phyloP scores from a whole-genome alignment of 2,888 invertebrate species.

The Pyrochroa serraticornis region DNA sequence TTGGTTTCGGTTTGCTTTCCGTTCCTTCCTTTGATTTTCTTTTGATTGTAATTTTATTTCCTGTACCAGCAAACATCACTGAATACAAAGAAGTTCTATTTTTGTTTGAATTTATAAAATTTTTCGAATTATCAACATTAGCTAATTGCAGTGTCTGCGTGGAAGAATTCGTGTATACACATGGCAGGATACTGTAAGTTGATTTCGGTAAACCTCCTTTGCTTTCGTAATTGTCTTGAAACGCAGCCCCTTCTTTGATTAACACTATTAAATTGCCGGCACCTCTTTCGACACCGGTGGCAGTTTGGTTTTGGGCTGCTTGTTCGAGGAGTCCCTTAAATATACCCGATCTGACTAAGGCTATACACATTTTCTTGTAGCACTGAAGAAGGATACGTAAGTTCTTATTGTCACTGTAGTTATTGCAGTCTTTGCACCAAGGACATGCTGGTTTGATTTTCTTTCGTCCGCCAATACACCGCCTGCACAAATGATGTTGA shows the following conservation, averaged over 20 bases:
- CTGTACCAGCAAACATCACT: constrained; percentile 79
- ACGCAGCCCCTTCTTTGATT: constrained; percentile 80
- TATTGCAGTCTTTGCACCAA: constrained; percentile 84
- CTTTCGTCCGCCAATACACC: constrained; percentile 84
- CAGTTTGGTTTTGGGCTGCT: constrained; percentile 61
- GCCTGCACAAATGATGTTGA: constrained; percentile 87
- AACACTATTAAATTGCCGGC: constrained; percentile 72
- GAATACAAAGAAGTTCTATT: constrained; percentile 73
- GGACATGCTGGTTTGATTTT: constrained; percentile 83
- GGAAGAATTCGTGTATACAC: constrained; percentile 72
- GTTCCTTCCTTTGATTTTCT: constrained; percentile 67
- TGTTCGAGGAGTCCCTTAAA: constrained; percentile 65
- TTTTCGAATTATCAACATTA: constrained; percentile 32
- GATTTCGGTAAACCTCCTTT: constrained; percentile 75
- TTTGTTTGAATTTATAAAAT: constrained; percentile 42
- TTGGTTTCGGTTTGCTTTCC: constrained; percentile 57
- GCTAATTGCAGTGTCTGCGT: constrained; percentile 58
- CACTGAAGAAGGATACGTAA: constrained; percentile 83
- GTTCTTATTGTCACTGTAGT: constrained; percentile 82
- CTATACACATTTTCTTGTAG: constrained; percentile 87
- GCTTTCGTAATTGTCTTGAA: constrained; percentile 77
- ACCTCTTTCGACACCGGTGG: constrained; percentile 60
- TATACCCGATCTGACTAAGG: constrained; percentile 75
- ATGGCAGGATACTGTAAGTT: constrained; percentile 75
- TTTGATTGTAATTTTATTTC: constrained; percentile 84